Evolutionary conservation across 2,113 vertebrate genomes (phyloP).

Genomic region (Leptobrachium leishanense): DNA sequence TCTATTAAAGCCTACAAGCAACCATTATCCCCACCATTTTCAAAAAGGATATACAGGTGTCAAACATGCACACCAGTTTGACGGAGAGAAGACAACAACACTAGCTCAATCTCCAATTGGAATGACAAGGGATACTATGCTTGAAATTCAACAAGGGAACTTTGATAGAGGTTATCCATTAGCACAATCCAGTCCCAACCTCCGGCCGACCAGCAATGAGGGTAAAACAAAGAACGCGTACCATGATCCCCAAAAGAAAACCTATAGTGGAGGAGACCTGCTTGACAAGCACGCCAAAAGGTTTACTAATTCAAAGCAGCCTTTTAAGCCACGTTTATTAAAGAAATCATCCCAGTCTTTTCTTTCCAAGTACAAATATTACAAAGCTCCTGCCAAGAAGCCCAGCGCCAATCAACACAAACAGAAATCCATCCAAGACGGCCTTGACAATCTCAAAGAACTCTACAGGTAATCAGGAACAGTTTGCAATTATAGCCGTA

Average conservation of each 20-base stretch:
- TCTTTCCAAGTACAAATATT: constrained; percentile 54
- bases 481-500: too few relatives aligned
- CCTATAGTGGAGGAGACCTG: constrained; percentile 42
- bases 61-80: not conserved
- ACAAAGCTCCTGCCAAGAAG: constrained; percentile 50
- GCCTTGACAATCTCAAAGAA: constrained; percentile 6
- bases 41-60: not conserved
- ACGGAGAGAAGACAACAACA: constrained; percentile 9
- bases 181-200: not conserved
- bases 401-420: constrained; percentile 8
- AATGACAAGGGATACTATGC: constrained; percentile 29
- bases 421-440: constrained; percentile 17
- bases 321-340: constrained; percentile 51
- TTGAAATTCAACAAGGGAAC: not conserved
- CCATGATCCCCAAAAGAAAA: constrained; percentile 47
- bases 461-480: constrained; percentile 36
- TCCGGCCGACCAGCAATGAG: not conserved
- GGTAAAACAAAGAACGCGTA: constrained; percentile 7
- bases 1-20: not conserved
- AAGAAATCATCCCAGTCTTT: constrained; percentile 54
- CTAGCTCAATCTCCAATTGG: constrained; percentile 23
- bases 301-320: constrained; percentile 46
- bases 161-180: not conserved
- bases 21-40: not conserved
- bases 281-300: constrained; percentile 56